These are phyloP conservation scores for Mallateleia sp. DNA, from an alignment of 2,888 invertebrate genomes.

Conservation along the genomic window DNA sequence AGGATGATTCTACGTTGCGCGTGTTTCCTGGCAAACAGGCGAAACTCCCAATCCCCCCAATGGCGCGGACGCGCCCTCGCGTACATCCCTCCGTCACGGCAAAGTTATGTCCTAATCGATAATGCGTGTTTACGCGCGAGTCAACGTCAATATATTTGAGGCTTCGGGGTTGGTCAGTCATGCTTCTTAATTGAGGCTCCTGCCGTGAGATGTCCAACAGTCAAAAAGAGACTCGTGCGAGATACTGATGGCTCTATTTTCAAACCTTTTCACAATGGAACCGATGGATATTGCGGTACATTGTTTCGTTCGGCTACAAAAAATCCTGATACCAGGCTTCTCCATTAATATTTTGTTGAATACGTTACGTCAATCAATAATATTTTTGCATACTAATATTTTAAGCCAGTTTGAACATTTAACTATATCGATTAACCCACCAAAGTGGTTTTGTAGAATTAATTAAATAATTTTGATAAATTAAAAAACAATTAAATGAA, in stretches of 20 bases:
- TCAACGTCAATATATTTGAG: conserved; percentile 80
- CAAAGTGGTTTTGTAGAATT: too few relatives aligned
- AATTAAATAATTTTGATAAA: too few relatives aligned
- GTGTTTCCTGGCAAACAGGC: conserved; percentile 87
- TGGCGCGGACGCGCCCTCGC: conserved; percentile 85
- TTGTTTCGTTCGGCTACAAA: conserved; percentile 61
- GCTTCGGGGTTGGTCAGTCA: conserved; percentile 84
- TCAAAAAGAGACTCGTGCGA: conserved; percentile 73
- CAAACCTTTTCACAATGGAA: conserved; percentile 50
- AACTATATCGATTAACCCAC: too few relatives aligned
- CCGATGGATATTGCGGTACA: conserved; percentile 60
- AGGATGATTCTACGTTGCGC: conserved; percentile 87
- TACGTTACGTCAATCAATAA: conserved; percentile 37
- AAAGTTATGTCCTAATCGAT: conserved; percentile 85
- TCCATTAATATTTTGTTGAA: conserved; percentile 65
- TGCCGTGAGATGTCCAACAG: conserved; percentile 76
- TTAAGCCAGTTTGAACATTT: too few relatives aligned
- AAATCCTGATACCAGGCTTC: conserved; percentile 51
- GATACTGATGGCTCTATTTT: conserved; percentile 76
- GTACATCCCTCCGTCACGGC: conserved; percentile 80
- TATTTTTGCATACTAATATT: conserved; percentile 27
- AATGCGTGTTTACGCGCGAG: conserved; percentile 76
- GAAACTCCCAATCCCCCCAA: conserved; percentile 79
- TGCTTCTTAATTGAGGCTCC: conserved; percentile 86
- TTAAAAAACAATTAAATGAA: too few relatives aligned